Evolutionary conservation across 2,797 vertebrate species (phyloP).

Genomic region (Sarcophilus harrisii): DNA sequence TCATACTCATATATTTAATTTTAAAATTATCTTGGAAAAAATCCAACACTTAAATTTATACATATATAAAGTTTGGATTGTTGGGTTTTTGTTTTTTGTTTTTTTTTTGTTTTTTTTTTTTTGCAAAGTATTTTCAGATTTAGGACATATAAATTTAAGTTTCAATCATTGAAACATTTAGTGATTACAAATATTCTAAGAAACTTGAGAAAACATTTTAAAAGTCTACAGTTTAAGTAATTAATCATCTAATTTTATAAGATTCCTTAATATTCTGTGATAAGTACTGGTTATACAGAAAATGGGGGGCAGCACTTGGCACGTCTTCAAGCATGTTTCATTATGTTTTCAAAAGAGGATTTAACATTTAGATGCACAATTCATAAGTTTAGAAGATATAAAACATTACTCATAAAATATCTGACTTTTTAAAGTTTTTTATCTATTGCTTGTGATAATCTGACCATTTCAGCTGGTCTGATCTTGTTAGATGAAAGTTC

Average conservation of each 20-base stretch:
- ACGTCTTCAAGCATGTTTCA: neutral
- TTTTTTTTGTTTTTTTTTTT: neutral
- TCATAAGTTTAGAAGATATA: slow-evolving; percentile 56
- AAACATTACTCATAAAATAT: slow-evolving; percentile 40
- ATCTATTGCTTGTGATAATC: slow-evolving; percentile 54
- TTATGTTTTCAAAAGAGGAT: neutral
- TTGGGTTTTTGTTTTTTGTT: too few relatives aligned
- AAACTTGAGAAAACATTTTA: neutral
- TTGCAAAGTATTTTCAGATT: neutral
- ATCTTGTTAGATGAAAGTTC: slow-evolving; percentile 61
- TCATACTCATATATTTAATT: neutral
- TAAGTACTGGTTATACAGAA: neutral
- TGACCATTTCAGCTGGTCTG: slow-evolving; percentile 64
- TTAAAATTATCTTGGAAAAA: neutral
- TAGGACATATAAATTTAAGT: neutral
- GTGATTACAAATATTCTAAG: neutral
- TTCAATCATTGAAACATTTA: neutral
- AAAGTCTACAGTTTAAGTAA: neutral
- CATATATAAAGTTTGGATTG: neutral
- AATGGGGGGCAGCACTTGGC: neutral
- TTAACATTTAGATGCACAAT: slow-evolving; percentile 37
- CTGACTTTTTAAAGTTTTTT: slow-evolving; percentile 38
- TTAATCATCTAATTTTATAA: neutral
- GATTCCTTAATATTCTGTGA: neutral
- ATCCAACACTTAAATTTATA: neutral